A percentile compares a stretch with the other conserved stretches of the same genome.
phyloP scores from a whole-genome alignment of 2,888 invertebrate genomes.

The Epirrhoe tristata region DNA sequence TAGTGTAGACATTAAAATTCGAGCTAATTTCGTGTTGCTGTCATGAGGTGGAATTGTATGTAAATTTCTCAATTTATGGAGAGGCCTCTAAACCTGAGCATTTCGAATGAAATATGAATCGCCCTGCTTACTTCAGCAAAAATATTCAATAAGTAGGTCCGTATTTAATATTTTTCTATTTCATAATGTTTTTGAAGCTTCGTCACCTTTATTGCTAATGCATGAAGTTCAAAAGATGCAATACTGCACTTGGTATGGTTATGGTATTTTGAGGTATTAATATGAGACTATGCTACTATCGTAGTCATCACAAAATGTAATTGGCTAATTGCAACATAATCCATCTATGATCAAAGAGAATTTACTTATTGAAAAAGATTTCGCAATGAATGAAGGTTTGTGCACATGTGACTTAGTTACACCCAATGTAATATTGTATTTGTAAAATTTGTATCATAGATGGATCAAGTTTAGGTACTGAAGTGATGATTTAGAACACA shows the following conservation, averaged over 20 bases:
- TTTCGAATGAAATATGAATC: too few species aligned
- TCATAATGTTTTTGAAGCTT: slow-evolving; percentile 8
- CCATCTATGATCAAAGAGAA: not conserved
- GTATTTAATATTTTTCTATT: too few species aligned
- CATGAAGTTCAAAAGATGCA: slow-evolving; percentile 47
- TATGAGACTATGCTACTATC: slow-evolving; percentile 19
- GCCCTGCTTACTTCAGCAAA: too few species aligned
- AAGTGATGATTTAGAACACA: too few species aligned
- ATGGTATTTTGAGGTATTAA: slow-evolving; percentile 40
- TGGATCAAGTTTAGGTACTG: not conserved
- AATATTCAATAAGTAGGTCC: too few species aligned
- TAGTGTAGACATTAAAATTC: not conserved
- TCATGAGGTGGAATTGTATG: too few species aligned
- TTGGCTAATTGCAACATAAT: not conserved
- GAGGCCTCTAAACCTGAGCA: too few species aligned
- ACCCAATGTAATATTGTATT: not conserved
- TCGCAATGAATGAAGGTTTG: too few species aligned
- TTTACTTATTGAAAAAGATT: too few species aligned
- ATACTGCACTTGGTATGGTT: slow-evolving; percentile 43
- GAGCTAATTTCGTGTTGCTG: not conserved
- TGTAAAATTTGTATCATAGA: not conserved
- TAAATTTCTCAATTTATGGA: too few species aligned
- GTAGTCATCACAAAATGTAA: slow-evolving; percentile 14
- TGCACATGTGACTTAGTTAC: not conserved
- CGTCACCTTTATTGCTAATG: slow-evolving; percentile 1